Base-by-base conservation (phyloP, 2,888 invertebrate species). In the Laspeyria flexula region DNA sequence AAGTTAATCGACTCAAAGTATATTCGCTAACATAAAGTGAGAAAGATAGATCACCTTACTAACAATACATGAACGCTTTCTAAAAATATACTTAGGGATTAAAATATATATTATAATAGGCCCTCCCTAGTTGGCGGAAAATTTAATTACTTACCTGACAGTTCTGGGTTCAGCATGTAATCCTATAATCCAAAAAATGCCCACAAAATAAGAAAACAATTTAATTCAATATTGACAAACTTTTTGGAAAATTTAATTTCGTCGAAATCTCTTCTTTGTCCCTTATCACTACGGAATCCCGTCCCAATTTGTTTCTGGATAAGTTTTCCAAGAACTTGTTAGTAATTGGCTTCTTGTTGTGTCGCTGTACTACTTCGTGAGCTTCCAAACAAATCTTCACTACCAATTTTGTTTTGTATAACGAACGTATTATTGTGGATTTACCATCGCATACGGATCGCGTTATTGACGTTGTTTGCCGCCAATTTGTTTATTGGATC, bases 301-400 rank as follows among this genome's bases (percentile, higher is more conserved):
- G 50, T 48, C 43, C 49, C 40, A 56, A 59, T 59, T 59, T 43
- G 46, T 51, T 50, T 34, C 31, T 37, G 49, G 38, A 51, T 50
- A 55, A 70, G 58, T 65, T 70, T 41, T 25, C 27, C 18, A 60
- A 65, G 57, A 67, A 66, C 43, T 67, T 59, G 56, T 57, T 58
- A 57, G 65, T 64, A 69, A 72, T 71, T 57, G 65, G 55, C 54
- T 53, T 54, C 47, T 43, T 65, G 55, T 62, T 64, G 45, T 67
- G 35, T 58, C 53, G 45, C 44, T 48, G 49, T 47, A 42, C 12
- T 27, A 37, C 40, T 42, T 29, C 27, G 43, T n/a, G 10, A 53
- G 39, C 30, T 59, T 56, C 40, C 47, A 33, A 43, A 39, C 39
- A 48, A 18, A 44, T 21, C 50, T 30, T 39, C 49, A 45, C 29